phyloP scores from a whole-genome alignment of 1,140 invertebrate genomes.

The Apis dorsata region DNA sequence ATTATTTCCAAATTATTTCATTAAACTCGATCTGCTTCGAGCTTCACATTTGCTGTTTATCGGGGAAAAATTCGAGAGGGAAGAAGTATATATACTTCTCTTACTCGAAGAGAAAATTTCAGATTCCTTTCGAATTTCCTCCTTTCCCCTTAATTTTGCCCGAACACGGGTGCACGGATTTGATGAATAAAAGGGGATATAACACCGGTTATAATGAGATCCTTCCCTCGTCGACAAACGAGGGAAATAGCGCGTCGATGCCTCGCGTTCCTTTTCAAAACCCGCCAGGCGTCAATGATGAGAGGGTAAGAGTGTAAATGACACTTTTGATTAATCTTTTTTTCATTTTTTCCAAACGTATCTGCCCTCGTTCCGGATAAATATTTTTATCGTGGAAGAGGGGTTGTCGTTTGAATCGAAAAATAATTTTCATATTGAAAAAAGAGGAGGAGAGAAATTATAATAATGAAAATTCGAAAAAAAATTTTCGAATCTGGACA shows the following conservation, averaged over 20 bases:
- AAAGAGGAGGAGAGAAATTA: no score
- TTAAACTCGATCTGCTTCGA: no score
- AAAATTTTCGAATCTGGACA: no score
- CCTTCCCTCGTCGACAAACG: neutral
- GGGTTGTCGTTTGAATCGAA: no score
- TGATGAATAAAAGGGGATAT: neutral
- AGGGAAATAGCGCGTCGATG: neutral
- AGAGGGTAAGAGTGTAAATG: neutral
- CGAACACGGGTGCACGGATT: neutral
- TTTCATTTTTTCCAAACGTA: no score
- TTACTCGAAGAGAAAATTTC: no score
- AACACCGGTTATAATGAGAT: slow-evolving; percentile 2
- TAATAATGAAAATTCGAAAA: no score
- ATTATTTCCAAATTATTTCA: no score
- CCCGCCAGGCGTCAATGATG: neutral
- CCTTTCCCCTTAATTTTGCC: neutral
- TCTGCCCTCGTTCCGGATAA: neutral
- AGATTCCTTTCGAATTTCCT: no score
- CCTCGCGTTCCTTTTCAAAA: slow-evolving; percentile 12
- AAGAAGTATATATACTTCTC: no score
- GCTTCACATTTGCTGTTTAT: no score
- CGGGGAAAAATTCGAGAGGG: no score
- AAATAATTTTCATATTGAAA: neutral
- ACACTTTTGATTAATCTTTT: slow-evolving; percentile 21
- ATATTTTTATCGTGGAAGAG: neutral